Evolutionary conservation across 2,797 vertebrate genomes (phyloP).

Genomic region (Eleutherodactylus coqui): DNA sequence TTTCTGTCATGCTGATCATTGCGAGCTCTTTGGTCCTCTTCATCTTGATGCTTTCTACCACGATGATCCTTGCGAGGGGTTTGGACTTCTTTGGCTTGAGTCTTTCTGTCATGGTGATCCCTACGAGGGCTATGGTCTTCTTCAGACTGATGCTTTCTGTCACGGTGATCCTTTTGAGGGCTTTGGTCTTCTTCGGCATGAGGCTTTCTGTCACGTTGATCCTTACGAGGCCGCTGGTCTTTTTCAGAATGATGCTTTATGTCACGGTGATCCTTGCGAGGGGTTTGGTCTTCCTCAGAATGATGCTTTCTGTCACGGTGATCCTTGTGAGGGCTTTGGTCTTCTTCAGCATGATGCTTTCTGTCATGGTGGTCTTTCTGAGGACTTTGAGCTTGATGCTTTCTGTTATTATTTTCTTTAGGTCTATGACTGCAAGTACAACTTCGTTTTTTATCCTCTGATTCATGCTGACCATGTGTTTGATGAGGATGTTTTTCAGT

Average conservation of each 20-base stretch:
- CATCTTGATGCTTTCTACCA: too few relatives aligned
- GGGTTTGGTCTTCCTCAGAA: background rate
- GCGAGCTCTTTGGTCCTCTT: background rate
- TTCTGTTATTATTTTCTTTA: background rate
- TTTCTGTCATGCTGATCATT: background rate
- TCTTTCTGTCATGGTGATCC: background rate
- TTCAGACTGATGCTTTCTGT: background rate
- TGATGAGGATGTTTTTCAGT: background rate
- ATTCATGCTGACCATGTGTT: background rate
- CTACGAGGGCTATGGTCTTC: background rate
- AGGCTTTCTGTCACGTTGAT: background rate
- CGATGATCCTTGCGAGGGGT: background rate
- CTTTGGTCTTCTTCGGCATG: background rate
- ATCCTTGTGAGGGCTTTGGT: background rate
- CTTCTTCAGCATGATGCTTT: background rate
- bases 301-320: background rate
- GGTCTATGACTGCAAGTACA: constrained; percentile 14
- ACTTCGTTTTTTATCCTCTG: background rate
- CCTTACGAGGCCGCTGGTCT: background rate
- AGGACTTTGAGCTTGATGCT: background rate
- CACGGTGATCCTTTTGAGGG: background rate
- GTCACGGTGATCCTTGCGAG: background rate
- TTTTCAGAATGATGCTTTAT: background rate
- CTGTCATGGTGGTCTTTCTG: background rate
- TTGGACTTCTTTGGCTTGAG: background rate